phyloP scores from a whole-genome alignment of 2,888 invertebrate genomes.

The Drosophila imparisetae region DNA sequence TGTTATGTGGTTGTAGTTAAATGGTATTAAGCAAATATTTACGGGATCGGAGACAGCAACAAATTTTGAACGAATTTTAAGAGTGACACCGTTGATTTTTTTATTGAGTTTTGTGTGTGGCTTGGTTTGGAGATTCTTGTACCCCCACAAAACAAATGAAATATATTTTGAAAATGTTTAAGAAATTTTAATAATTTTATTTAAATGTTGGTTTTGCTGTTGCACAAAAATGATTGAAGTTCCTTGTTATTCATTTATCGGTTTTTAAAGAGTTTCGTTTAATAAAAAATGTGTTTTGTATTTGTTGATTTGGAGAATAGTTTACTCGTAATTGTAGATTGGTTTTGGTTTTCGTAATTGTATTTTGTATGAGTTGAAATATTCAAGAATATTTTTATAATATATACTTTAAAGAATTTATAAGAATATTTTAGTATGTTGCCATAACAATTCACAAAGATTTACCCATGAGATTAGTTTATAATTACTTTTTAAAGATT shows the following conservation, averaged over 20 bases:
- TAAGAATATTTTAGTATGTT: conserved; percentile 64
- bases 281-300: conserved; percentile 33
- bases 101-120: conserved; percentile 39
- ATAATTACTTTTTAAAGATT: conserved; percentile 48
- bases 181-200: conserved; percentile 61
- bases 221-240: conserved; percentile 76
- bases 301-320: conserved; percentile 63
- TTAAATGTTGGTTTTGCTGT: conserved; percentile 45
- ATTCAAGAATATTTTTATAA: conserved; percentile 57
- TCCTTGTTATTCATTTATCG: conserved; percentile 50
- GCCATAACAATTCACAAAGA: conserved; percentile 51
- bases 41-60: conserved; percentile 43
- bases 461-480: conserved; percentile 56
- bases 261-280: conserved; percentile 50
- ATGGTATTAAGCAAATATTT: not conserved
- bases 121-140: conserved; percentile 2
- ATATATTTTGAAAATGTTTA: conserved; percentile 42
- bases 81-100: conserved; percentile 27
- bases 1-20: no score
- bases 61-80: conserved; percentile 58
- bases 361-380: conserved; percentile 49
- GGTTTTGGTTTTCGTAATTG: conserved; percentile 26
- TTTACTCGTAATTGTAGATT: conserved; percentile 48
- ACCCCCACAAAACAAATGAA: not conserved
- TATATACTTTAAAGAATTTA: conserved; percentile 56